These are phyloP conservation scores for Desmodus rotundus DNA, from an alignment of 2,113 vertebrate genomes.

Conservation along the genomic window DNA sequence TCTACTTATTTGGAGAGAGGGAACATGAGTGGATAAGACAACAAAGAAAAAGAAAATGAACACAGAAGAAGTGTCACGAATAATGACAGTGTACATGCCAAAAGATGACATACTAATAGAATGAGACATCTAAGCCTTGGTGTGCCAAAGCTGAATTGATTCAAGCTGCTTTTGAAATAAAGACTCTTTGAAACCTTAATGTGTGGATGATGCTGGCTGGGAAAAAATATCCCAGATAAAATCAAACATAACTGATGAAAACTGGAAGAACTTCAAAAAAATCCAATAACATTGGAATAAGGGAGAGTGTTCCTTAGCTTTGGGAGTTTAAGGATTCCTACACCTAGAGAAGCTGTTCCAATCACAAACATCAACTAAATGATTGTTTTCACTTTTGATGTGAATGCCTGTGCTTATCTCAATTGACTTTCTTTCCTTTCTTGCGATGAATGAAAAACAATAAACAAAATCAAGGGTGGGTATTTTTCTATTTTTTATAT, in stretches of 20 bases:
- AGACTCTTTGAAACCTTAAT: not conserved
- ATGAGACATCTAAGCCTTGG: constrained; percentile 28
- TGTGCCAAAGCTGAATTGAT: constrained; percentile 59
- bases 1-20: not conserved
- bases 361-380: not conserved
- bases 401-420: not conserved
- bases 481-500: not conserved
- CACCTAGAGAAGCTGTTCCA: not conserved
- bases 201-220: not conserved
- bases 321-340: not conserved
- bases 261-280: constrained; percentile 37
- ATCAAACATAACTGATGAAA: constrained; percentile 47
- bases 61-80: not conserved
- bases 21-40: not conserved
- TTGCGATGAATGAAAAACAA: not conserved
- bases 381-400: not conserved
- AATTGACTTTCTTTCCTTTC: not conserved
- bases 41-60: constrained; percentile 24
- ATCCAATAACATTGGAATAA: not conserved
- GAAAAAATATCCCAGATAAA: not conserved
- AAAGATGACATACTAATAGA: constrained; percentile 44
- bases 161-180: constrained; percentile 62
- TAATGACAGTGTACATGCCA: constrained; percentile 25
- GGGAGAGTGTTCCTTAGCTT: not conserved
- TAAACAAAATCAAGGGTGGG: not conserved